phyloP scores from a whole-genome alignment of 2,797 vertebrate species.

The Hyperoplus lanceolatus region DNA sequence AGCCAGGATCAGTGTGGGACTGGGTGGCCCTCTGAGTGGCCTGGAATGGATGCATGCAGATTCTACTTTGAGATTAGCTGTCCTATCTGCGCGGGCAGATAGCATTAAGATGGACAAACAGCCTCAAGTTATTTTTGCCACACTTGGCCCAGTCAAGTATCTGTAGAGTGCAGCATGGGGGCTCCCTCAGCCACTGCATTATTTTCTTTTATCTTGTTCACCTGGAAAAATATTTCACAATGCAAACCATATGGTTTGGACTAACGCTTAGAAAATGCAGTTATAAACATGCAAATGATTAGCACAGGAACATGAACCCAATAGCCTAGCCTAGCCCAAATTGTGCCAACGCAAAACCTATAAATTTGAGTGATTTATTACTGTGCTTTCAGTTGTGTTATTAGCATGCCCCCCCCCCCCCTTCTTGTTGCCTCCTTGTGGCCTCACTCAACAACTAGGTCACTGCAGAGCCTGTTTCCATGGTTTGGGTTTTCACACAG shows the following conservation, averaged over 20 bases:
- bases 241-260: conserved; percentile 30
- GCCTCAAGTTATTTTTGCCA: conserved; percentile 31
- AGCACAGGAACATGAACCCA: conserved; percentile 18
- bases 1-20: not conserved
- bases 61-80: conserved; percentile 42
- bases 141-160: conserved; percentile 21
- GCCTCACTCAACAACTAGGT: conserved; percentile 69
- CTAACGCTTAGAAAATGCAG: conserved; percentile 2
- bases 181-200: not conserved
- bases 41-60: conserved; percentile 34
- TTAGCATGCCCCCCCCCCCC: conserved; percentile 19
- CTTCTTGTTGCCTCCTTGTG: conserved; percentile 41
- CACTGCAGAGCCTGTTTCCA: conserved; percentile 71
- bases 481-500: conserved; percentile 52
- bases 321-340: not conserved
- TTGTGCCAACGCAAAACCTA: conserved; percentile 34
- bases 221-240: conserved; percentile 20
- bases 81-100: conserved; percentile 35
- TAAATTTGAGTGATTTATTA: conserved; percentile 49
- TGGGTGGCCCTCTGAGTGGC: conserved; percentile 34
- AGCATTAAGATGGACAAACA: conserved; percentile 57
- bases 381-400: conserved; percentile 48
- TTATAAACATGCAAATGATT: conserved; percentile 7
- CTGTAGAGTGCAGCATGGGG: conserved; percentile 5
- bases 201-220: not conserved